Evolutionary conservation across 2,888 invertebrate genomes (phyloP).

Genomic region (Ptychoptera albimana): DNA sequence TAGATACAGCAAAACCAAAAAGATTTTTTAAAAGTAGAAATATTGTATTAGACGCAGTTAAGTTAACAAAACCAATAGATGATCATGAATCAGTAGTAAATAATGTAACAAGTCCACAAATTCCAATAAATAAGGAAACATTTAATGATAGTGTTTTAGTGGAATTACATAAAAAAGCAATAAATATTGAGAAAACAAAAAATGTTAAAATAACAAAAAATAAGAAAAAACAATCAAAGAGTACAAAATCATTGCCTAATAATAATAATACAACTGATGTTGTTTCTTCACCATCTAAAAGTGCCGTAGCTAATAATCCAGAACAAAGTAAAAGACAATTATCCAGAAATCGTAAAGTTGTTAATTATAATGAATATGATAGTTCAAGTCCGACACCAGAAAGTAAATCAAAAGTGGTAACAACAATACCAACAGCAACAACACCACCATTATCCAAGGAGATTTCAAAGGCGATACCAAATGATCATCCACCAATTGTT

Average conservation of each 20-base stretch:
- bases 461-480: background rate
- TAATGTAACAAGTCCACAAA: conserved; percentile 26
- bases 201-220: conserved; percentile 13
- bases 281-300: conserved; percentile 1
- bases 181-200: conserved; percentile 18
- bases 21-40: conserved; percentile 84
- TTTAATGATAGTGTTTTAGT: too few species aligned
- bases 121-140: conserved; percentile 15
- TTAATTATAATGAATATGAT: conserved; percentile 45
- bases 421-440: conserved; percentile 24
- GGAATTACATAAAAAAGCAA: conserved; percentile 13
- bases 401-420: conserved; percentile 30
- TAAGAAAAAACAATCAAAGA: conserved; percentile 16
- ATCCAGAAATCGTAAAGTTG: conserved; percentile 40
- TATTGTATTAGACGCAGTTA: conserved; percentile 35
- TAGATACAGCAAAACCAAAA: conserved; percentile 53
- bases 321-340: conserved; percentile 20
- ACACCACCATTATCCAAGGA: conserved; percentile 2
- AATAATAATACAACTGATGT: conserved; percentile 8
- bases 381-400: conserved; percentile 25
- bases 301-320: conserved; percentile 19
- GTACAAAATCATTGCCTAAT: conserved; percentile 14
- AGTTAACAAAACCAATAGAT: conserved; percentile 26
- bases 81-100: conserved; percentile 12
- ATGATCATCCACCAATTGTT: conserved; percentile 64